Base-by-base conservation (phyloP, 2,888 invertebrate genomes). In the Mythimna albipuncta region DNA sequence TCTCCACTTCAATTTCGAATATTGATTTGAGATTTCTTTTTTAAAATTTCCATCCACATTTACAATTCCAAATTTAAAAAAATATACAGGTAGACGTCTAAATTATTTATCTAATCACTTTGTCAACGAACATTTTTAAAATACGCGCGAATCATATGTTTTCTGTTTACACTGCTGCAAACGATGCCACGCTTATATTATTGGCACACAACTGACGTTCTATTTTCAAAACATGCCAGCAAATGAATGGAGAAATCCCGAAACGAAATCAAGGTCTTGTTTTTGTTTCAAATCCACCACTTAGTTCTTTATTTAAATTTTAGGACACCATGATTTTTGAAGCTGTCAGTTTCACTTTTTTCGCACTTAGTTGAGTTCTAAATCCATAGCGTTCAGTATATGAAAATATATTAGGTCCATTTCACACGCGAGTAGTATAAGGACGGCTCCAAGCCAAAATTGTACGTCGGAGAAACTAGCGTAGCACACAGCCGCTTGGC, bases 341-440 rank as follows among this genome's bases (percentile, higher is more conserved):
- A 26, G 1, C 21, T 79, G 52, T 54, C 35, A 44, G 6, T n/a
- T 65, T 61, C 38, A 19, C 47, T 26, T 55, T 64, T 52, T 21
- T 32, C 0, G 9, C 64, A 68, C 59, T 73, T 69, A 81, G 58
- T 68, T 64, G 6, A 77, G 55, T 32, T 82, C 75, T 21, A 79
- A 54, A 58, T 84, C 72, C 76, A 83, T 77, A 19, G 73, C 72
- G 57, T 77, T 85, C 38, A 80, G 59, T 72, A 89, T 82, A 62
- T 95, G 96, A 73, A 96, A 96, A 81, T 94, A 96, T 72, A 96
- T 91, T 21, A 96, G 80, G 89, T 96, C 96, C 92, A 96, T 91
- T 92, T 96, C 96, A 88, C 96, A 96, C 65, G 96, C 96, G 80
- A 95, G 83, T 0, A 96, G 63, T 73, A 96, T 91, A 55, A 96